Percentiles rank a stretch among this genome's conserved stretches.
Evolutionary conservation across 2,888 invertebrate species (phyloP).

Genomic region (Rhimphoctona megacephalus): DNA sequence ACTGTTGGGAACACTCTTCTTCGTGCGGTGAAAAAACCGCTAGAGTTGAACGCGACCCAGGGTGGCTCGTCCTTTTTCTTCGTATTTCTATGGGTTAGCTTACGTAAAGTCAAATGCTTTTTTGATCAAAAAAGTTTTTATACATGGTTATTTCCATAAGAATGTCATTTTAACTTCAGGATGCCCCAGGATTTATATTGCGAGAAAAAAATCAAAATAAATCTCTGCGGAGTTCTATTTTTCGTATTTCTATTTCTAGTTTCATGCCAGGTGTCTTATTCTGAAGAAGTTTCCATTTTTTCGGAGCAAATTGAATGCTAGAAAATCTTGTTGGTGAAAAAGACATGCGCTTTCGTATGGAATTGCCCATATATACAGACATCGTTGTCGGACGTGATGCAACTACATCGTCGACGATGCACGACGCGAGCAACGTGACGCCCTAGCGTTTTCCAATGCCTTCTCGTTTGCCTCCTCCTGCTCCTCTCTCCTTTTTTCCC

Average conservation of each 20-base stretch:
- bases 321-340: not conserved
- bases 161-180: not conserved
- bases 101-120: not conserved
- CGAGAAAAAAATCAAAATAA: not conserved
- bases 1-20: slow-evolving; percentile 62
- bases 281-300: not conserved
- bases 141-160: not conserved
- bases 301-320: not conserved
- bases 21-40: slow-evolving; percentile 55
- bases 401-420: slow-evolving; percentile 26
- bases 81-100: not conserved
- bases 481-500: not conserved
- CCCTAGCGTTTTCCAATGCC: slow-evolving; percentile 61
- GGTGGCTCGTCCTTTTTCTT: slow-evolving; percentile 11
- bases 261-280: not conserved
- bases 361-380: slow-evolving; percentile 8
- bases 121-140: not conserved
- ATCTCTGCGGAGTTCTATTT: not conserved
- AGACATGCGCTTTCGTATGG: not conserved
- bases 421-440: slow-evolving; percentile 46
- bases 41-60: slow-evolving; percentile 39
- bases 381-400: slow-evolving; percentile 34
- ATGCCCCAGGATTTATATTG: not conserved
- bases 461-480: slow-evolving; percentile 21
- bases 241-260: not conserved